Base-by-base conservation (phyloP, 2,113 vertebrate genomes). In the Monopterus albus region DNA sequence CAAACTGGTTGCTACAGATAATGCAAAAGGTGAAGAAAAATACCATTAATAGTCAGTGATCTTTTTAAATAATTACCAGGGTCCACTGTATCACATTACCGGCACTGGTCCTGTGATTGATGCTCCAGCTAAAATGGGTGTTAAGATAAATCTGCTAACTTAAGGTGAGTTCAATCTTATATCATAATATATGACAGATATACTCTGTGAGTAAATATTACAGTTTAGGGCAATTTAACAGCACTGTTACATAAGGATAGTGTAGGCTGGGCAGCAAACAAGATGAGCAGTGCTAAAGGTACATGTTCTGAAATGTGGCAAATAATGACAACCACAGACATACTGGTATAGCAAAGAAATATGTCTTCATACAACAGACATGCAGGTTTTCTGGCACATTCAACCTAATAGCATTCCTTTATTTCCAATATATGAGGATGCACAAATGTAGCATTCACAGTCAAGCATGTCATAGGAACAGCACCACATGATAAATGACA, bases 1-100 rank as follows among this genome's bases (percentile, higher is more conserved):
- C 77, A 83, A 89, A 86, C 78, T 79, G 83, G 87, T 83, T 80
- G 82, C 76, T 66, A 81, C 70, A 84, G 83, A 81, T 92, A 91
- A 92, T 90, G 78, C 80, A 60, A 87, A 84, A 91, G 87, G 87
- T 84, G 87, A 89, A 70, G 26, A 13, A 75, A 85, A 82, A 86
- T 85, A 77, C 68, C 79, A 82, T 82, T 88, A 78, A 81, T 67
- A 86, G 78, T 56, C 78, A 74, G 79, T 73, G 59, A 88, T 84
- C 86, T 79, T 87, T 87, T 89, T 79, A 84, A 88, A 85, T 85
- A 83, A 89, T 81, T 83, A 88, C 71, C 50, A 40, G 56, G 72
- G 65, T 79, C 74, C 70, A 67, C 35, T 76, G 66, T 79, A 78
- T 51, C 58, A 67, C 13, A 13, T 53, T 69, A 23, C 70, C 53